These are phyloP conservation scores for Gymnocephalus cernua DNA, from an alignment of 2,113 vertebrate species.

Conservation along the genomic window DNA sequence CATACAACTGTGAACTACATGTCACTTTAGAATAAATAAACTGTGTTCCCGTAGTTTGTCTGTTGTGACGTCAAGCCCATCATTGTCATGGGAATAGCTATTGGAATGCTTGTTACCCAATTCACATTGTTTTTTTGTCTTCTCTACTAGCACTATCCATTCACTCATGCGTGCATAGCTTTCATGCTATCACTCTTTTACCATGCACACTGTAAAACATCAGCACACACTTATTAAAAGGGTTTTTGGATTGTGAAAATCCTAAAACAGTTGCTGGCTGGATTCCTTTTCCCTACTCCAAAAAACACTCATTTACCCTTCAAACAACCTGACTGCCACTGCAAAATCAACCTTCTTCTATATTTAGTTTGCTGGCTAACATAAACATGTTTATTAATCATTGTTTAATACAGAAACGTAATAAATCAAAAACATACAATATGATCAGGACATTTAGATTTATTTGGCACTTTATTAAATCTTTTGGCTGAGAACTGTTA, in stretches of 20 bases:
- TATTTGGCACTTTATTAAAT: background rate
- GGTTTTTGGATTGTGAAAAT: constrained; percentile 50
- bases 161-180: constrained; percentile 32
- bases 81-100: constrained; percentile 57
- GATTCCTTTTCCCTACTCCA: constrained; percentile 33
- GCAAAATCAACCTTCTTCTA: background rate
- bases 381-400: background rate
- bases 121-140: constrained; percentile 35
- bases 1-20: background rate
- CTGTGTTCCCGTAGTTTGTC: constrained; percentile 17
- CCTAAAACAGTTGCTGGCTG: constrained; percentile 34
- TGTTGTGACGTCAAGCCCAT: constrained; percentile 38
- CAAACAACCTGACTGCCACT: constrained; percentile 26
- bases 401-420: constrained; percentile 2
- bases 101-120: constrained; percentile 74
- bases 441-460: constrained; percentile 6
- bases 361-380: background rate
- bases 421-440: constrained; percentile 7
- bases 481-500: background rate
- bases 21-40: constrained; percentile 9
- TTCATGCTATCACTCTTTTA: constrained; percentile 55
- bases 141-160: constrained; percentile 6
- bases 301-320: constrained; percentile 38
- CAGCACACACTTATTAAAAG: constrained; percentile 64
- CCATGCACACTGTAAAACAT: constrained; percentile 71